A percentile compares a stretch with the other conserved stretches of the same genome.
Conservation (phyloP, 2,113 vertebrate species). For the Ciconia boyciana region DNA sequence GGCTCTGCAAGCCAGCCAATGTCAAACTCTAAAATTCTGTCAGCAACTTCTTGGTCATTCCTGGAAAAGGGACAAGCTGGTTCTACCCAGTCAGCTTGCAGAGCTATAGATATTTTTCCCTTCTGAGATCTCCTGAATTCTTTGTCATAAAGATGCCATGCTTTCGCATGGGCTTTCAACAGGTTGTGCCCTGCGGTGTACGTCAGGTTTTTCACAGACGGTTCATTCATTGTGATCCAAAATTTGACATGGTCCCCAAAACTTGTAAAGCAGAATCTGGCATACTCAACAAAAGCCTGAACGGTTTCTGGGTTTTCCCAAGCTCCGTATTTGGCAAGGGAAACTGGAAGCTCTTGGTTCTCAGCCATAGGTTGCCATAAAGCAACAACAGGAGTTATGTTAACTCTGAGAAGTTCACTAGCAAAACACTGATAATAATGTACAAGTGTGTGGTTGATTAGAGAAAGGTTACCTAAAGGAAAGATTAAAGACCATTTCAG, state of each 20-base stretch:
- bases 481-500: conserved; percentile 90
- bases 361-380: conserved; percentile 85
- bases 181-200: conserved; percentile 87
- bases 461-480: conserved; percentile 80
- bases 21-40: conserved; percentile 86
- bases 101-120: conserved; percentile 86
- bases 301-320: conserved; percentile 86
- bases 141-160: conserved; percentile 86
- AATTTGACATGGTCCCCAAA: conserved; percentile 86
- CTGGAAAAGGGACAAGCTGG: conserved; percentile 89
- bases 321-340: conserved; percentile 76
- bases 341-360: conserved; percentile 81
- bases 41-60: conserved; percentile 83
- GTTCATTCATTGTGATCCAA: conserved; percentile 95
- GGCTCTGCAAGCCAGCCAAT: conserved; percentile 94
- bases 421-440: conserved; percentile 88
- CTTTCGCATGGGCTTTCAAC: conserved; percentile 86
- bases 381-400: conserved; percentile 89
- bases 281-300: conserved; percentile 86
- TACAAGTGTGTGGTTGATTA: conserved; percentile 82
- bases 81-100: conserved; percentile 94
- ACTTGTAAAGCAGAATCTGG: conserved; percentile 84
- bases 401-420: conserved; percentile 84
- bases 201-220: conserved; percentile 80
- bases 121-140: conserved; percentile 84